Conservation (phyloP, 64 coral and sea anemone genomes). For the Actinia equina region DNA sequence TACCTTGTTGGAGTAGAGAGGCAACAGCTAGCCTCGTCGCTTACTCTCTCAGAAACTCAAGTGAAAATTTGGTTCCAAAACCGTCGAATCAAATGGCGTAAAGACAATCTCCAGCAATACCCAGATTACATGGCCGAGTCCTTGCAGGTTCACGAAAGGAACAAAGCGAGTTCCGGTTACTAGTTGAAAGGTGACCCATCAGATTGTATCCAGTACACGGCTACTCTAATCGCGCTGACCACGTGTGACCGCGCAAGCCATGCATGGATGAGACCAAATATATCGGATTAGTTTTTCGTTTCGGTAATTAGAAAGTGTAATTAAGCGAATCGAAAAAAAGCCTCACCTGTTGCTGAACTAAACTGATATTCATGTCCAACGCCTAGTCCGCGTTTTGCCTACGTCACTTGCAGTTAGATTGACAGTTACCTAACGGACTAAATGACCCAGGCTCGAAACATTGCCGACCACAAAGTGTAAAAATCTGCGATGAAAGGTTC, state of each 20-base stretch:
- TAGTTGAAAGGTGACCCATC: background rate
- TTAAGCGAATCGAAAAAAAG: no score
- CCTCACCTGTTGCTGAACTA: no score
- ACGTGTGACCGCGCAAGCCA: background rate
- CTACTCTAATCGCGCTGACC: background rate
- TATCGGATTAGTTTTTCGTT: no score
- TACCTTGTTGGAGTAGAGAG: slow-evolving; percentile 77
- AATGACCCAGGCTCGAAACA: no score
- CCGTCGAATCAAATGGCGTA: slow-evolving; percentile 91
- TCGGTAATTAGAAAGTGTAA: no score
- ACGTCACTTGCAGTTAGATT: no score
- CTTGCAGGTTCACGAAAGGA: slow-evolving; percentile 2
- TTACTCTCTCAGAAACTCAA: slow-evolving; percentile 86
- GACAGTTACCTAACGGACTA: no score
- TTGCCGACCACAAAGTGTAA: no score
- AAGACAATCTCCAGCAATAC: slow-evolving; percentile 78
- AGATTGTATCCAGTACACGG: no score
- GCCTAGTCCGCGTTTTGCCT: no score
- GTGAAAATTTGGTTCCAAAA: slow-evolving; percentile 98
- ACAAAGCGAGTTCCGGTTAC: background rate
- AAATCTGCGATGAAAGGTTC: no score
- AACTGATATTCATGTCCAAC: background rate
- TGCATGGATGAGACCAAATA: no score
- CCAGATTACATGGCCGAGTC: slow-evolving; percentile 53
- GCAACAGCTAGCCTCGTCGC: slow-evolving; percentile 65